phyloP scores from a whole-genome alignment of 2,888 invertebrate species.

The Diaperis boleti region DNA sequence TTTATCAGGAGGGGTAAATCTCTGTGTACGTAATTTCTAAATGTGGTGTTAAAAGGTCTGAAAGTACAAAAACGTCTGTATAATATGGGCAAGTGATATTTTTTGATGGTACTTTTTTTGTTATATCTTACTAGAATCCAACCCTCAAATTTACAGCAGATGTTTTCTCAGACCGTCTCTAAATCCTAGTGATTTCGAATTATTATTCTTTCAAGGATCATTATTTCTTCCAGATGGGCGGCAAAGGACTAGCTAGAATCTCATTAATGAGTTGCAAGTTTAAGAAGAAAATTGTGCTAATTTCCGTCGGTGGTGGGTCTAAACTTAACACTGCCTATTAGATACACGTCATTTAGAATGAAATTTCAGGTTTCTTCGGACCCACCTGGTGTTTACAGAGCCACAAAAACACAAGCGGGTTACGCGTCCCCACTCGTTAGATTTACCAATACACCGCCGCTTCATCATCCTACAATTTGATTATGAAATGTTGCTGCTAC shows the following conservation, averaged over 20 bases:
- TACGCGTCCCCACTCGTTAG: not conserved
- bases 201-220: conserved; percentile 1
- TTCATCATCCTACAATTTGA: not conserved
- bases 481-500: too few relatives aligned
- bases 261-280: not conserved
- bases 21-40: not conserved
- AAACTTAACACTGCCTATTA: conserved; percentile 8
- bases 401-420: conserved; percentile 13
- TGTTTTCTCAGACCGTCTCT: not conserved
- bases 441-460: not conserved
- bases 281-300: not conserved
- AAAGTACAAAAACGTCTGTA: not conserved
- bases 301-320: not conserved
- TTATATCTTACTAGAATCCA: not conserved
- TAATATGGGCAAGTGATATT: too few relatives aligned
- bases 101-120: not conserved
- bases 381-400: conserved; percentile 12
- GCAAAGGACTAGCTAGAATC: not conserved
- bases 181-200: not conserved
- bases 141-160: conserved; percentile 8
- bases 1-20: conserved; percentile 1
- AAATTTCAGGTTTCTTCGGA: conserved; percentile 11
- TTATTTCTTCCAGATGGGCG: conserved; percentile 12
- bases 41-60: conserved; percentile 1
- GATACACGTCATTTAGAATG: conserved; percentile 14